A percentile compares a stretch with the other conserved stretches of the same genome.
These are phyloP conservation scores for Plebejus argus DNA, from an alignment of 2,888 invertebrate genomes.

Conservation along the genomic window DNA sequence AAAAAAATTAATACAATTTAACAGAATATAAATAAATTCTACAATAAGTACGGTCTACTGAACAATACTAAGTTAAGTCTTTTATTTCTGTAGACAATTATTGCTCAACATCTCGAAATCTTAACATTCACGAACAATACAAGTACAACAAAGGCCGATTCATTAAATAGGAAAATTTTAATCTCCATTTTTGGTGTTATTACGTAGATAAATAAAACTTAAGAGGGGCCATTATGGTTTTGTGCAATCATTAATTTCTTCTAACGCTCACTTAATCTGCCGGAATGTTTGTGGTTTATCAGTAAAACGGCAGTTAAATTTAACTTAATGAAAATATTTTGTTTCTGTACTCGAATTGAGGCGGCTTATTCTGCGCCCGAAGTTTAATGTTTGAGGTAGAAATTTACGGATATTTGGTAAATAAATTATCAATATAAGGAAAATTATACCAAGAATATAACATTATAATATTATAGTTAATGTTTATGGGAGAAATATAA, in stretches of 20 bases:
- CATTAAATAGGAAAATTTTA: conserved; percentile 27
- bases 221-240: conserved; percentile 21
- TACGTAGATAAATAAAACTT: conserved; percentile 23
- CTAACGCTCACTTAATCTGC: conserved; percentile 28
- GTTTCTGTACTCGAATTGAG: background rate
- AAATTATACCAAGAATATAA: no score
- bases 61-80: background rate
- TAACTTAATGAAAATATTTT: conserved; percentile 22
- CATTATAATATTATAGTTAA: no score
- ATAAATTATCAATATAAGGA: background rate
- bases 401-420: background rate
- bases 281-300: conserved; percentile 28
- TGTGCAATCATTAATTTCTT: conserved; percentile 26
- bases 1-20: no score
- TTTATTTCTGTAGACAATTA: background rate
- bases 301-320: conserved; percentile 24
- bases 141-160: background rate
- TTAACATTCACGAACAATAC: background rate
- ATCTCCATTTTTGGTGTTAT: conserved; percentile 30
- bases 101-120: background rate
- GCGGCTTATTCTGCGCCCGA: background rate
- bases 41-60: no score
- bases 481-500: no score
- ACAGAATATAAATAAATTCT: no score
- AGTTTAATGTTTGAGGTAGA: background rate